Percentiles rank a stretch among this genome's conserved stretches.
These are phyloP conservation scores for Kradibia gibbosae DNA, from an alignment of 1,140 invertebrate genomes.

Conservation along the genomic window DNA sequence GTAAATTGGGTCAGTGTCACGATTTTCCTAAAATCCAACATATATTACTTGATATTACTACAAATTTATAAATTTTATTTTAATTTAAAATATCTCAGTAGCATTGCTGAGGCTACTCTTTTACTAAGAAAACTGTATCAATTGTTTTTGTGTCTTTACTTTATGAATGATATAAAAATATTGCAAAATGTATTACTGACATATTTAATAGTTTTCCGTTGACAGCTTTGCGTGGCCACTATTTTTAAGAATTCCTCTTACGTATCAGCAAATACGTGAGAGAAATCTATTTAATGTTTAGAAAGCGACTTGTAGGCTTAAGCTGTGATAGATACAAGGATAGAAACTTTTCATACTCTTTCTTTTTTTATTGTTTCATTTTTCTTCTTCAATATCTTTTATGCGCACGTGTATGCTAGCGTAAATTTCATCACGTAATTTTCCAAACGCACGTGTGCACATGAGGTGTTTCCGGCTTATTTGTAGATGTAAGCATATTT, in stretches of 20 bases:
- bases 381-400: not conserved
- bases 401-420: not conserved
- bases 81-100: not conserved
- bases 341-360: slow-evolving; percentile 1
- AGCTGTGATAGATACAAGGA: not conserved
- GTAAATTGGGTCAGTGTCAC: too few relatives aligned
- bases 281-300: slow-evolving; percentile 33
- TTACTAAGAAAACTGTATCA: not conserved
- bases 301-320: slow-evolving; percentile 37
- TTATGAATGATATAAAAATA: slow-evolving; percentile 14
- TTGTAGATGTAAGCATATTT: not conserved
- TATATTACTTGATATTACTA: too few relatives aligned
- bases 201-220: slow-evolving; percentile 21
- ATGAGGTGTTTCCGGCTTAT: slow-evolving; percentile 18
- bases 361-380: slow-evolving; percentile 19
- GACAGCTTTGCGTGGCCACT: not conserved
- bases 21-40: too few relatives aligned
- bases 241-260: slow-evolving; percentile 32
- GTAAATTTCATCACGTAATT: slow-evolving; percentile 39
- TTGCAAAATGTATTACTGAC: not conserved
- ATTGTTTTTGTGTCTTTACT: not conserved
- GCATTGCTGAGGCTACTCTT: not conserved
- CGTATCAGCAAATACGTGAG: slow-evolving; percentile 30
- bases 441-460: not conserved
- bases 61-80: not conserved